Evolutionary conservation across 2,888 invertebrate species (phyloP).

Genomic region (Tipula confusa): DNA sequence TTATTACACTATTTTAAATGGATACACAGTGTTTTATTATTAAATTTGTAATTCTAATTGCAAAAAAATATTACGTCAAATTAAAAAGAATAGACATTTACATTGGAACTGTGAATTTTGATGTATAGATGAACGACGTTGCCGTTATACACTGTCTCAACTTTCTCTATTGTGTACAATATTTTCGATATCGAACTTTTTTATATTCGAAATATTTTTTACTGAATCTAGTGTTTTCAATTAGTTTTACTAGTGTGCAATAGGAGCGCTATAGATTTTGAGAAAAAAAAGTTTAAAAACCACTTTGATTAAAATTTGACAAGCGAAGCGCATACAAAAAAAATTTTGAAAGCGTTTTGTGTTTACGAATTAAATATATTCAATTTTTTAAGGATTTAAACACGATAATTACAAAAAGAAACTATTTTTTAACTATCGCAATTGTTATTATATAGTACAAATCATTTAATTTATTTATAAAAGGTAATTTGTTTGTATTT

Average conservation of each 20-base stretch:
- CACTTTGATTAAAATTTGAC: neutral
- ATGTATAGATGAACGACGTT: neutral
- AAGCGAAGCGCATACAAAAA: neutral
- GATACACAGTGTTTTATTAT: neutral
- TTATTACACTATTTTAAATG: neutral
- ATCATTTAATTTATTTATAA: neutral
- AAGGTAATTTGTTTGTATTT: neutral
- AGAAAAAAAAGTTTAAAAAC: neutral
- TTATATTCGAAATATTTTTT: neutral
- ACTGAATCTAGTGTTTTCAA: neutral
- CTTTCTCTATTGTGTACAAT: neutral
- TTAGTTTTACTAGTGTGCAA: neutral
- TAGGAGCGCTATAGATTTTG: neutral
- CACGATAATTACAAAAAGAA: no score
- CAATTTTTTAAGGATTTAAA: no score
- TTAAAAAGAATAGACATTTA: constrained; percentile 28
- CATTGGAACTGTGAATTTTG: constrained; percentile 16
- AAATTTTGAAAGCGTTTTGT: neutral
- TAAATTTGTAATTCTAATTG: neutral
- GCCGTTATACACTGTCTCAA: neutral
- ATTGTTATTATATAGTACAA: neutral
- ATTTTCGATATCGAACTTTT: neutral
- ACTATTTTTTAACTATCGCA: neutral
- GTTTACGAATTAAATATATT: neutral
- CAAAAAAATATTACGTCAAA: constrained; percentile 29